Conservation (phyloP, 2,888 invertebrate species). For the Teleiodes luculella region DNA sequence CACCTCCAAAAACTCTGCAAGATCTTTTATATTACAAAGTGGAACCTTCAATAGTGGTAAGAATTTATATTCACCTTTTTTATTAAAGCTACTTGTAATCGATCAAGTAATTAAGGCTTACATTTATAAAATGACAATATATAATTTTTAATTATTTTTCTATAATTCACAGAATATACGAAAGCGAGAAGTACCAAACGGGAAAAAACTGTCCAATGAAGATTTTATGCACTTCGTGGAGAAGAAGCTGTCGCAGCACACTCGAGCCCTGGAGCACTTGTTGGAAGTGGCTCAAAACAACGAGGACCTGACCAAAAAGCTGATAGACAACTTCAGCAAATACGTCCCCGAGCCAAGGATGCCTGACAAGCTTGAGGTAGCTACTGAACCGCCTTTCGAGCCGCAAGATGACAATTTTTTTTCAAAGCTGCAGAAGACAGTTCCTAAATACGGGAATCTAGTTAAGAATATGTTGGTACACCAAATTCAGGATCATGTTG, state of each 20-base stretch:
- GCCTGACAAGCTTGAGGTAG: conserved; percentile 47
- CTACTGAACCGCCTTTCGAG: conserved; percentile 13
- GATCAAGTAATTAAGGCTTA: neutral
- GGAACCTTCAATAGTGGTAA: conserved; percentile 32
- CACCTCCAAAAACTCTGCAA: conserved; percentile 31
- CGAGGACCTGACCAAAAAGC: conserved; percentile 37
- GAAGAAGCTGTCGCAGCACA: conserved; percentile 50
- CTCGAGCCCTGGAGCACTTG: conserved; percentile 50
- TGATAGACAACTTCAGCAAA: conserved; percentile 41
- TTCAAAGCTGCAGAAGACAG: conserved; percentile 40
- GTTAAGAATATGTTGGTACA: conserved; percentile 41
- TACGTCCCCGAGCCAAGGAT: conserved; percentile 37
- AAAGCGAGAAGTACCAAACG: conserved; percentile 35
- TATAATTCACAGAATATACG: conserved; percentile 43
- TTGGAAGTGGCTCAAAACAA: conserved; percentile 36
- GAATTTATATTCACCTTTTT: conserved; percentile 17
- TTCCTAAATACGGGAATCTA: conserved; percentile 49
- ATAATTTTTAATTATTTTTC: conserved; percentile 28
- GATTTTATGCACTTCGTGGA: conserved; percentile 41
- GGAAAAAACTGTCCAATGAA: conserved; percentile 18
- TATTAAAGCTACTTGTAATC: neutral
- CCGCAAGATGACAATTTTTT: conserved; percentile 32
- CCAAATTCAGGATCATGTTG: conserved; percentile 33
- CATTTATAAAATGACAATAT: conserved; percentile 1
- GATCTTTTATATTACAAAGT: conserved; percentile 34